phyloP scores from a whole-genome alignment of 37 sponge, comb jelly and placozoan genomes.

The Haliclona indistincta region DNA sequence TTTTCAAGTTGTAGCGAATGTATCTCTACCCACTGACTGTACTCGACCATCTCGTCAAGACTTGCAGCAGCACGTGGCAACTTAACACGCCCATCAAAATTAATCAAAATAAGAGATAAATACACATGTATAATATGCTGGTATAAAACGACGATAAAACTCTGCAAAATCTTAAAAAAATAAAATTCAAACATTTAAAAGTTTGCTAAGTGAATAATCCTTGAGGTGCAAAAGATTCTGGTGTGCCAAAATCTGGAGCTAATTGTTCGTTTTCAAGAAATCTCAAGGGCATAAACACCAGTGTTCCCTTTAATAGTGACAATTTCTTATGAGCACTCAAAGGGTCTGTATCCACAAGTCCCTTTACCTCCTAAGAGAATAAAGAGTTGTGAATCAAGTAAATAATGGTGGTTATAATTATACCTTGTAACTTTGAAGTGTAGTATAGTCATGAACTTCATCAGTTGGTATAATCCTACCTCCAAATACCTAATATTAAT shows the following conservation, averaged over 20 bases:
- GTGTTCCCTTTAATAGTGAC: slow-evolving; percentile 31
- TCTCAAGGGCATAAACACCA: slow-evolving; percentile 49
- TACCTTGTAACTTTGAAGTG: slow-evolving; percentile 30
- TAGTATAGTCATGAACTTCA: slow-evolving; percentile 16
- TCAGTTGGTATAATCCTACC: slow-evolving; percentile 57
- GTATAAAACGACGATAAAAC: no score
- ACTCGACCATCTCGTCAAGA: no score
- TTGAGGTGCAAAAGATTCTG: no score
- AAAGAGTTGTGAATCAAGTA: neutral
- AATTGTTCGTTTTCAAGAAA: slow-evolving; percentile 59
- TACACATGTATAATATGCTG: no score
- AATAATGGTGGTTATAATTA: neutral
- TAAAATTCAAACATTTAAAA: no score
- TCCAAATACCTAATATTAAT: slow-evolving; percentile 46
- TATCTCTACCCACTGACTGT: no score
- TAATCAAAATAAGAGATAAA: no score
- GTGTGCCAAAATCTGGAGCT: no score
- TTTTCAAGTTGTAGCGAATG: slow-evolving; percentile 56
- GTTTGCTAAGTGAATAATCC: no score
- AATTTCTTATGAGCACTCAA: slow-evolving; percentile 17
- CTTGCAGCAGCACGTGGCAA: no score
- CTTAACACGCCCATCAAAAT: no score
- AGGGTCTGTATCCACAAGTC: slow-evolving; percentile 16
- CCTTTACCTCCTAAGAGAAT: slow-evolving; percentile 11
- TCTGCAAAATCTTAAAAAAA: no score